Base-by-base conservation (phyloP, 1,140 invertebrate genomes). In the Scaptomyza graminum region DNA sequence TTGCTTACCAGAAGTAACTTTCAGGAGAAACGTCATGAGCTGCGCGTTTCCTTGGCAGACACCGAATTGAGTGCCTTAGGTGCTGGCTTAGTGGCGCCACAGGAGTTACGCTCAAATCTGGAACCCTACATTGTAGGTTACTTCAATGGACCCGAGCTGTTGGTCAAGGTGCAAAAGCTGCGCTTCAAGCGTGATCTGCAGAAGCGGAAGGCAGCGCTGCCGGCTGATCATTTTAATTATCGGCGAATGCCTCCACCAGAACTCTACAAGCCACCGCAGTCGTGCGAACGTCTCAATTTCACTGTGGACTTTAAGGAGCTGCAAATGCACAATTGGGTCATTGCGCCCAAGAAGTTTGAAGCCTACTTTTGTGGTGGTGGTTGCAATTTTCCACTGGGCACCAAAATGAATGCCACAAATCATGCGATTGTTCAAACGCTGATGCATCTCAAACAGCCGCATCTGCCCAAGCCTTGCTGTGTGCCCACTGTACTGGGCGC, bases 361-460 rank as follows among this genome's bases (percentile, higher is more conserved):
- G 88, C 90, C 1, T 91, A 90, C 49, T 91, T 90, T 47, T 91
- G 90, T 60, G 85, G 85, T 6, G 90, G 90, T 8, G 90, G 87
- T 22, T 91, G 90, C 55, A 90, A 91, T 64, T 91, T 91, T 54
- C 90, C 90, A 6, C 68, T 91, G 51, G 88, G 88, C 47, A 76
- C 76, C n/a, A 84, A 90, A 62, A 91, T 91, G 90, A 90, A 91
- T 80, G 90, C 90, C 57, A 91, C 90, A 18, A 91, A 91, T 76
- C 90, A 91, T 72, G 90, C 90, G 3, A 91, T 91, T 54, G 88
- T 91, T 9, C 90, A 91, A 39, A 91, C 90, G 0, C 63, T 91
- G 44, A 91, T 91, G 84, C 90, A 91, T 59, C 65, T 91, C 5
- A 91, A 90, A 64, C 77, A 90, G 43, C 84, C 88, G 7, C 77